Evolutionary conservation across 2,113 vertebrate genomes (phyloP).

Genomic region (Clarias batrachus): DNA sequence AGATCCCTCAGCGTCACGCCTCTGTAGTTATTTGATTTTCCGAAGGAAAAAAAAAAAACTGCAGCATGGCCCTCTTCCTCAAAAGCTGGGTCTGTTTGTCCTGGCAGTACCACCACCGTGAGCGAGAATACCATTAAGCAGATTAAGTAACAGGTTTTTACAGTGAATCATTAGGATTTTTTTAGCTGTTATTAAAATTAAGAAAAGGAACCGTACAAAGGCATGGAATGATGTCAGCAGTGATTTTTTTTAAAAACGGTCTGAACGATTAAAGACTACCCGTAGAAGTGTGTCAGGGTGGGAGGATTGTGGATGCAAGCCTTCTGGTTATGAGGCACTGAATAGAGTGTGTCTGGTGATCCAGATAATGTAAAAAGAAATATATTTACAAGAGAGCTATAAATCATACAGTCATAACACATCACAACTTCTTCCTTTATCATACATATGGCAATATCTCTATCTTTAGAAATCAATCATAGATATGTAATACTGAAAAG

Average conservation of each 20-base stretch:
- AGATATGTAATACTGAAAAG: background rate
- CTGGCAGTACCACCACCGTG: background rate
- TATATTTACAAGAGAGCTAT: slow-evolving; percentile 33
- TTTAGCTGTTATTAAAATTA: background rate
- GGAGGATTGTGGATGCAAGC: slow-evolving; percentile 31
- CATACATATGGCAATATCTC: slow-evolving; percentile 38
- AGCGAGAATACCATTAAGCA: background rate
- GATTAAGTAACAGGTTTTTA: background rate
- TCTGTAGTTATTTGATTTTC: slow-evolving; percentile 4
- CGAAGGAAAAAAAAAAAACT: background rate
- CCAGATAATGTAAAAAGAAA: slow-evolving; percentile 26
- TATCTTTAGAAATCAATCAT: slow-evolving; percentile 18
- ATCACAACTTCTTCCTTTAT: slow-evolving; percentile 29
- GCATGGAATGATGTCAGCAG: background rate
- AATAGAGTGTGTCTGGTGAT: slow-evolving; percentile 42
- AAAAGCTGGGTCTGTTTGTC: background rate
- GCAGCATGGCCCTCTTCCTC: background rate
- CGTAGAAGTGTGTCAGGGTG: slow-evolving; percentile 20
- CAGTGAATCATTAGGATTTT: background rate
- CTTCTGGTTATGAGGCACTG: slow-evolving; percentile 24
- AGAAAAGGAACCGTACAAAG: background rate
- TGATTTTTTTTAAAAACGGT: background rate
- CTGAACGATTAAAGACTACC: background rate
- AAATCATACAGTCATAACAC: slow-evolving; percentile 55
- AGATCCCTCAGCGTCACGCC: background rate